phyloP scores from a whole-genome alignment of 2,888 invertebrate genomes.

The Limenitis camilla region DNA sequence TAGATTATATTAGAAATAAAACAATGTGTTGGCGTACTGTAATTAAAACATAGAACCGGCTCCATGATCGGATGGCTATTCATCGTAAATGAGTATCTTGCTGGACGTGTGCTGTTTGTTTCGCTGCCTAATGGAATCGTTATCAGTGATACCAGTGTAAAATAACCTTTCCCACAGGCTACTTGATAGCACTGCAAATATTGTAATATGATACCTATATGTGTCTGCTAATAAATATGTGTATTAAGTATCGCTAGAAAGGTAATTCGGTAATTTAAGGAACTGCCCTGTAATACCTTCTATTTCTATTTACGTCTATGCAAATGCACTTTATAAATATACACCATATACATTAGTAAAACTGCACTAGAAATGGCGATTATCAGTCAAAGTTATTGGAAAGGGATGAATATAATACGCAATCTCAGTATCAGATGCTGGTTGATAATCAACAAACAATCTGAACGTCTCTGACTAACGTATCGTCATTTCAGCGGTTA shows the following conservation, averaged over 20 bases:
- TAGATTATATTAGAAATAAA: conserved; percentile 18
- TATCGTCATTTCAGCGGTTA: no score
- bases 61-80: conserved; percentile 38
- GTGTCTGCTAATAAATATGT: conserved; percentile 1
- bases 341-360: no score
- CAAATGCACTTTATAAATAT: no score
- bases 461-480: no score
- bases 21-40: conserved; percentile 45
- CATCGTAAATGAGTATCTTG: conserved; percentile 58
- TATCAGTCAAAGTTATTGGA: no score
- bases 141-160: conserved; percentile 37
- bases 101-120: conserved; percentile 48
- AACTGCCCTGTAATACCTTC: not conserved
- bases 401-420: no score
- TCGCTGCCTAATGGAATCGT: conserved; percentile 46
- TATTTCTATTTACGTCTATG: no score
- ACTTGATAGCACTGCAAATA: conserved; percentile 8
- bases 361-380: no score
- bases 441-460: no score
- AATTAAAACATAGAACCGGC: conserved; percentile 58
- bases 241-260: not conserved
- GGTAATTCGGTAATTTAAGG: not conserved
- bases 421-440: no score
- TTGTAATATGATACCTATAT: conserved; percentile 10
- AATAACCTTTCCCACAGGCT: conserved; percentile 14